These are phyloP conservation scores for Dipodomys merriami DNA, from an alignment of 2,113 vertebrate genomes.

Conservation along the genomic window DNA sequence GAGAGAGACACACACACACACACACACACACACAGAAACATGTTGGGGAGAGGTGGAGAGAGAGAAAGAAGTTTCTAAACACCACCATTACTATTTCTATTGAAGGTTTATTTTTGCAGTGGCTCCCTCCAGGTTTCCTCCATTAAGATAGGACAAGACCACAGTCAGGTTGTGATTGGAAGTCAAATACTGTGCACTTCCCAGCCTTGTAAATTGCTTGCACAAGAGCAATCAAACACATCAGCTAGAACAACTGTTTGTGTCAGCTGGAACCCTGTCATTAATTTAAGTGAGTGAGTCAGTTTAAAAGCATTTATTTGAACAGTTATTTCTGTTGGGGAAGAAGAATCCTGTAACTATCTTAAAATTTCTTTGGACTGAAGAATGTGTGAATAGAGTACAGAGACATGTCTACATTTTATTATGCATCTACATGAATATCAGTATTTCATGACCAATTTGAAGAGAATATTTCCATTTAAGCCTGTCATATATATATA, in stretches of 20 bases:
- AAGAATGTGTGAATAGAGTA: neutral
- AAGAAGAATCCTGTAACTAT: conserved; percentile 29
- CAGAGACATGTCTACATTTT: neutral
- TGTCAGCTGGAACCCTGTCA: conserved; percentile 48
- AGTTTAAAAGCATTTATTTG: conserved; percentile 56
- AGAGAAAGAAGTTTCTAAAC: neutral
- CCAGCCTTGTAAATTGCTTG: conserved; percentile 45
- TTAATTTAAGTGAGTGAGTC: conserved; percentile 59
- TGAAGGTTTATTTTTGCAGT: neutral
- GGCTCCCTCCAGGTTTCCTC: neutral
- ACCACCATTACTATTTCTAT: neutral
- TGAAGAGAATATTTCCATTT: conserved; percentile 10
- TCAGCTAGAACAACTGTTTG: conserved; percentile 34
- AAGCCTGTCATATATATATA: neutral
- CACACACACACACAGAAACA: too few species aligned
- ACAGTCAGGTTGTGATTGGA: conserved; percentile 21
- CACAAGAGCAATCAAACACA: conserved; percentile 50
- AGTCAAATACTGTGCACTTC: neutral
- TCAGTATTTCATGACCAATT: neutral
- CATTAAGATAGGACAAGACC: neutral
- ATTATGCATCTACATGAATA: conserved; percentile 20
- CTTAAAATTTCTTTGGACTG: conserved; percentile 1
- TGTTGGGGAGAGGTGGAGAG: too few species aligned
- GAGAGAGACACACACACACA: too few species aligned
- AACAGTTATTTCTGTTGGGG: conserved; percentile 39